phyloP scores from a whole-genome alignment of 2,113 vertebrate genomes.

The Salvelinus sp. region DNA sequence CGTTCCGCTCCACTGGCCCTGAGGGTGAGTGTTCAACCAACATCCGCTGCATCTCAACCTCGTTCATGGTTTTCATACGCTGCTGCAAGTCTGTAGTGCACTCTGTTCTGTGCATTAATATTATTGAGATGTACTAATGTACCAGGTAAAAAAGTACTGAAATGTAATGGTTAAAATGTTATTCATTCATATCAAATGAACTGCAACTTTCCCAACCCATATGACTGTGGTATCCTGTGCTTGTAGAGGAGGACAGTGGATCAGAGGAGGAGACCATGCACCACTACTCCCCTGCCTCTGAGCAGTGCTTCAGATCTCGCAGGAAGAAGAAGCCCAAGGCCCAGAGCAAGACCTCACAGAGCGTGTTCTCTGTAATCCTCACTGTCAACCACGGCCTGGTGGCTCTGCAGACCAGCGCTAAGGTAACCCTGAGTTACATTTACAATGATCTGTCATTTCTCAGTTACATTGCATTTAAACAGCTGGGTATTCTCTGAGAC shows the following conservation, averaged over 20 bases:
- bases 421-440: constrained; percentile 69
- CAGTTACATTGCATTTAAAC: too few relatives aligned
- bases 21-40: constrained; percentile 79
- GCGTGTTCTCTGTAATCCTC: constrained; percentile 87
- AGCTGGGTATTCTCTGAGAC: too few relatives aligned
- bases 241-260: constrained; percentile 91
- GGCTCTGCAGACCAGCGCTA: constrained; percentile 85
- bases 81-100: too few relatives aligned
- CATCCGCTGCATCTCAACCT: not conserved
- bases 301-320: constrained; percentile 83
- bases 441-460: too few relatives aligned
- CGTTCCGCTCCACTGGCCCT: constrained; percentile 85
- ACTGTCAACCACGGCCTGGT: constrained; percentile 87
- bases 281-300: constrained; percentile 81
- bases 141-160: too few relatives aligned
- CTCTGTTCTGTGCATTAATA: too few relatives aligned
- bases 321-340: constrained; percentile 87
- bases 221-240: not conserved
- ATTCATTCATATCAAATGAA: too few relatives aligned
- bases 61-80: too few relatives aligned
- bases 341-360: constrained; percentile 87
- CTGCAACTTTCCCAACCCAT: too few relatives aligned
- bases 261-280: constrained; percentile 92
- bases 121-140: too few relatives aligned
- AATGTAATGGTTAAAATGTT: too few relatives aligned